Conservation (phyloP, 1,140 invertebrate genomes). For the Bacillus rossius region DNA sequence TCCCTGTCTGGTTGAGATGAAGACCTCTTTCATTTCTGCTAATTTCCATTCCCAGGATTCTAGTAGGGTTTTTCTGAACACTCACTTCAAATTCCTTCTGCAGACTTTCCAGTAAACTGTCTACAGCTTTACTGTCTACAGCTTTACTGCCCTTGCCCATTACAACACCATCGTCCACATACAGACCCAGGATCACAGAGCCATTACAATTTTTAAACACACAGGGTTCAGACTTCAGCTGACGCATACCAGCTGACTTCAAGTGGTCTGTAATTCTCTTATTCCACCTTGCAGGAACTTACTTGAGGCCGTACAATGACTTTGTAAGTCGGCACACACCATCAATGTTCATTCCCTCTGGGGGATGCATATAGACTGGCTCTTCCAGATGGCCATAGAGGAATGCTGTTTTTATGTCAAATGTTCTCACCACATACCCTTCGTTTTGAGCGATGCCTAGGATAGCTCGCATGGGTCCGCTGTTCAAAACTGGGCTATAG, state of each 20-base stretch:
- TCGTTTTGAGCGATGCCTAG: no score
- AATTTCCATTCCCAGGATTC: conserved; percentile 23
- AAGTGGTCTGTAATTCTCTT: neutral
- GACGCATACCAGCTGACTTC: neutral
- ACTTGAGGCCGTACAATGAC: neutral
- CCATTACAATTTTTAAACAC: neutral
- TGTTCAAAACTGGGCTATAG: no score
- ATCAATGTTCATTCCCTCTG: no score
- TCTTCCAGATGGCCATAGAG: no score
- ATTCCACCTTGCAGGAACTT: neutral
- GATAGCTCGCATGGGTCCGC: no score
- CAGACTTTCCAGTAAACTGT: conserved; percentile 2
- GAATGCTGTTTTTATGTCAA: no score
- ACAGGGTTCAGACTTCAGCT: neutral
- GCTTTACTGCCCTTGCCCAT: neutral
- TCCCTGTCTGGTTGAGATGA: conserved; percentile 8
- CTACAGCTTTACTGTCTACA: no score
- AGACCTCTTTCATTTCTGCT: neutral
- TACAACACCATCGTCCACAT: conserved; percentile 20
- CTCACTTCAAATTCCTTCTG: conserved; percentile 6
- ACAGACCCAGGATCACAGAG: conserved; percentile 3
- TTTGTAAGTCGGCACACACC: no score
- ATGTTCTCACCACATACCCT: no score
- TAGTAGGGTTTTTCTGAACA: neutral
- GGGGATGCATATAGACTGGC: no score